A percentile compares a stretch with the other conserved stretches of the same genome.
Evolutionary conservation across 1,140 invertebrate genomes (phyloP).

Genomic region (roundworm (Caenorhabditis elegans)): DNA sequence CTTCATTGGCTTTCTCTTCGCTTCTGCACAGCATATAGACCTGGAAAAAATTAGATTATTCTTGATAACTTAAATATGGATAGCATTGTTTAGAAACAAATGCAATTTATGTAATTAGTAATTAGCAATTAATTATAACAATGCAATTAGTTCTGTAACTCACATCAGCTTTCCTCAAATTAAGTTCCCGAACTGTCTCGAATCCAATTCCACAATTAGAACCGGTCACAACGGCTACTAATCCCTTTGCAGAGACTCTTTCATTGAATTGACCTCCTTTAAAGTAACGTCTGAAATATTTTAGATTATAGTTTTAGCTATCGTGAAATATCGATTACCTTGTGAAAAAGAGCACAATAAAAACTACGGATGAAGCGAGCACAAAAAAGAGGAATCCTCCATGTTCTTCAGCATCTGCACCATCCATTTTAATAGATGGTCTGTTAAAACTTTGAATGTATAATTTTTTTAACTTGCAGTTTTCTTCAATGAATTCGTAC

Average conservation of each 20-base stretch:
- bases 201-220: constrained; percentile 48
- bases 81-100: not conserved
- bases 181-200: constrained; percentile 41
- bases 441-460: no score
- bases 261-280: constrained; percentile 50
- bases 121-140: not conserved
- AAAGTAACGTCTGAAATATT: constrained; percentile 34
- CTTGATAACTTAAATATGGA: not conserved
- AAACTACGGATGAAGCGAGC: not conserved
- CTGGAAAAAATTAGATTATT: constrained; percentile 7
- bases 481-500: no score
- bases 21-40: constrained; percentile 48
- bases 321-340: not conserved
- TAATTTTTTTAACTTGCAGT: no score
- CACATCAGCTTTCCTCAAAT: constrained; percentile 44
- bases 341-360: not conserved
- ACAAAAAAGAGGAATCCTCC: not conserved
- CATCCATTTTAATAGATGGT: no score
- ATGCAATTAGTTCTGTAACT: not conserved
- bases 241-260: constrained; percentile 45
- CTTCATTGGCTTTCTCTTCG: constrained; percentile 42
- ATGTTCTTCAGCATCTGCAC: no score
- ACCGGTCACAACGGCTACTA: constrained; percentile 42
- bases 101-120: no score
- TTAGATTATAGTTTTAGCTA: not conserved